A percentile compares a stretch with the other conserved stretches of the same genome.
Evolutionary conservation across 1,140 invertebrate genomes (phyloP).

Genomic region (Drosophila kanapiae): DNA sequence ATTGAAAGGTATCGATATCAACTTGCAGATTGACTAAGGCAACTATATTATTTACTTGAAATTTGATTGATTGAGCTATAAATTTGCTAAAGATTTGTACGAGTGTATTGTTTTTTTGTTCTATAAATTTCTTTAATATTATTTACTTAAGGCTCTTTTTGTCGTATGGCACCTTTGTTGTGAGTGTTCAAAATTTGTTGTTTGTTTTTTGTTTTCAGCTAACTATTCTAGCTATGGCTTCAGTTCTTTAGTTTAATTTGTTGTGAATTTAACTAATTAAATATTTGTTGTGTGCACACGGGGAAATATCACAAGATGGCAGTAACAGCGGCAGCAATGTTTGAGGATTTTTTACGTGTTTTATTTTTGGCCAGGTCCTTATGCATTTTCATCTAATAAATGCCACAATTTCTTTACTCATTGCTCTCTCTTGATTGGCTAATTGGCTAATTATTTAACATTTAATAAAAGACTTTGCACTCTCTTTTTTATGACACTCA

Average conservation of each 20-base stretch:
- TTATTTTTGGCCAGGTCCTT: conserved; percentile 83
- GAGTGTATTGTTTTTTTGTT: conserved; percentile 5
- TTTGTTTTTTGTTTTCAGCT: conserved; percentile 38
- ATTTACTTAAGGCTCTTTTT: conserved; percentile 32
- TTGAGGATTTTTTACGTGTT: conserved; percentile 78
- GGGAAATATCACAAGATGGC: conserved; percentile 69
- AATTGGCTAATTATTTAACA: conserved; percentile 12
- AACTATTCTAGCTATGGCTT: conserved; percentile 56
- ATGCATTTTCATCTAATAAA: conserved; percentile 82
- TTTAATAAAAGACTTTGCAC: conserved; percentile 29
- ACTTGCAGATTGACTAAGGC: conserved; percentile 13
- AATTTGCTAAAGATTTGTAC: conserved; percentile 40
- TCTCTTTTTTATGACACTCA: conserved; percentile 41
- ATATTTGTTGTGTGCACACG: conserved; percentile 34
- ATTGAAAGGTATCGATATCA: conserved; percentile 3
- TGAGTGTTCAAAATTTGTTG: conserved; percentile 39
- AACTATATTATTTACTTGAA: conserved; percentile 13
- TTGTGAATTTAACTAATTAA: conserved; percentile 34
- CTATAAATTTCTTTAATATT: conserved; percentile 18
- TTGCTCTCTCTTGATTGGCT: conserved; percentile 7
- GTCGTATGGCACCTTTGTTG: conserved; percentile 62
- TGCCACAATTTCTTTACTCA: conserved; percentile 62
- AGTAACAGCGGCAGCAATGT: conserved; percentile 43
- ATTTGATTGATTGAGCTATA: conserved; percentile 48
- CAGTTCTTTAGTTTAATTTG: conserved; percentile 13